A percentile compares a stretch with the other conserved stretches of the same genome.
Conservation (phyloP, 2,113 vertebrate species). For the Apodemus sylvaticus region DNA sequence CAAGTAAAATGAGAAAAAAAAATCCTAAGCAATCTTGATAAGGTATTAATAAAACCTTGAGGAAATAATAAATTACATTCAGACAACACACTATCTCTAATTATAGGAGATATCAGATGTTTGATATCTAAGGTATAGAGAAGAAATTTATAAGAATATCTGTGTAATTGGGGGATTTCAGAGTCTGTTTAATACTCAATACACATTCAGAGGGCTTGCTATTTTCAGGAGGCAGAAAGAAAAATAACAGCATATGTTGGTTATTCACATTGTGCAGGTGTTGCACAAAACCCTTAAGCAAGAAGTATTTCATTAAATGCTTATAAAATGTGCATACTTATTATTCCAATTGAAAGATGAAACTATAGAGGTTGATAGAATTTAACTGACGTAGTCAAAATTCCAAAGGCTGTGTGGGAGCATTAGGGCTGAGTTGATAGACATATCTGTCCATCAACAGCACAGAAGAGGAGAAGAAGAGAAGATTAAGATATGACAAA, state of each 20-base stretch:
- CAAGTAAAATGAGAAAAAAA: background rate
- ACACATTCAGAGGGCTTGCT: background rate
- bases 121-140: slow-evolving; percentile 1
- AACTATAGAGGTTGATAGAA: background rate
- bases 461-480: background rate
- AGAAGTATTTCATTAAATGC: slow-evolving; percentile 11
- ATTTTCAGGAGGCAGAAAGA: background rate
- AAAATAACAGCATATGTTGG: background rate
- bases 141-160: background rate
- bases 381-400: background rate
- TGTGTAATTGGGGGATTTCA: background rate
- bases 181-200: background rate
- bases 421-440: background rate
- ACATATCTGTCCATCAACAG: background rate
- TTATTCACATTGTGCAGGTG: background rate
- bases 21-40: background rate
- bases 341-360: slow-evolving; percentile 4
- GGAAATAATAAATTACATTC: slow-evolving; percentile 31
- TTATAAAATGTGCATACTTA: background rate
- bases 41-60: background rate
- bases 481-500: background rate
- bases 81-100: background rate
- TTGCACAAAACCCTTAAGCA: background rate
- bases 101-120: background rate
- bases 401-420: background rate